A percentile compares a stretch with the other conserved stretches of the same genome.
Conservation (phyloP, 1,140 invertebrate genomes). For the Cherax quadricarinatus region DNA sequence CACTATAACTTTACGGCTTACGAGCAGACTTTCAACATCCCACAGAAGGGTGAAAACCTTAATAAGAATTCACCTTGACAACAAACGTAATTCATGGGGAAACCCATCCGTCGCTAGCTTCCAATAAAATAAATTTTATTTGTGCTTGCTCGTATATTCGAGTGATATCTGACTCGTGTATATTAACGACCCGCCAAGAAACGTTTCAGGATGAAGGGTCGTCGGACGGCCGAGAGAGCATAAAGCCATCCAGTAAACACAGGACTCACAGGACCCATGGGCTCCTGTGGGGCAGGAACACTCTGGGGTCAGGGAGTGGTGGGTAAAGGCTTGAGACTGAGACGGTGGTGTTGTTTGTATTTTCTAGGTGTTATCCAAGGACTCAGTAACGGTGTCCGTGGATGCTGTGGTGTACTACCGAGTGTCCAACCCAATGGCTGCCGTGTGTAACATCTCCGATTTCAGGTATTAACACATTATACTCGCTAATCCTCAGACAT, state of each 20-base stretch:
- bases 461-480: constrained; percentile 66
- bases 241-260: too few species aligned
- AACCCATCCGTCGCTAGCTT: too few species aligned
- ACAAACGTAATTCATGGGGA: too few species aligned
- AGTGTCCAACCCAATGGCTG: constrained; percentile 79
- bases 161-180: too few species aligned
- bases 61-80: too few species aligned
- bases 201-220: too few species aligned
- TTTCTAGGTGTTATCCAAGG: constrained; percentile 80
- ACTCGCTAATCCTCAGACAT: constrained; percentile 48
- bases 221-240: too few species aligned
- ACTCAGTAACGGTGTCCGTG: constrained; percentile 77
- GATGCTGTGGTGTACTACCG: constrained; percentile 80
- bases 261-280: not conserved
- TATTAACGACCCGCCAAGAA: too few species aligned
- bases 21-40: not conserved
- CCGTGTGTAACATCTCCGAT: constrained; percentile 75
- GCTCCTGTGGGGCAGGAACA: not conserved
- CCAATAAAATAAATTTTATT: too few species aligned
- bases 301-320: not conserved
- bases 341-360: constrained; percentile 68
- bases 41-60: not conserved
- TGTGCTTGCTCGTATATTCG: too few species aligned
- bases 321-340: constrained; percentile 38
- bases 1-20: not conserved